Evolutionary conservation across 92 coral and sea anemone species (phyloP).

Genomic region (Zoanthus gigantus): DNA sequence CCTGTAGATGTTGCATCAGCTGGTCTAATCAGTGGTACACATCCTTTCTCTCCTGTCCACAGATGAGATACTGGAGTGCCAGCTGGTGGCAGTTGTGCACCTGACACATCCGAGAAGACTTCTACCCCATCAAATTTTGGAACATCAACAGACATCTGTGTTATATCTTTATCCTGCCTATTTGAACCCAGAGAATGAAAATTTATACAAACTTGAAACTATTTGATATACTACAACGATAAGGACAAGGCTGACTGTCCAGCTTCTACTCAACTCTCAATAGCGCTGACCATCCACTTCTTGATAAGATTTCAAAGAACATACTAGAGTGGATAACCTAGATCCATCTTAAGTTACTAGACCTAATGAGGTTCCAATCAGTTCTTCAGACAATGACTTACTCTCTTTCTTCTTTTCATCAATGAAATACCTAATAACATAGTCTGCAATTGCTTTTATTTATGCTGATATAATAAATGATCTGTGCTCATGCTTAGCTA

Average conservation of each 20-base stretch:
- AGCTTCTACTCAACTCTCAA: too few species aligned
- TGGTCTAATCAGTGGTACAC: slow-evolving; percentile 86
- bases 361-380: too few species aligned
- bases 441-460: too few species aligned
- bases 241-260: too few species aligned
- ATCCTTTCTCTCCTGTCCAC: slow-evolving; percentile 74
- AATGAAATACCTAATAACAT: too few species aligned
- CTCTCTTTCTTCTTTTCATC: too few species aligned
- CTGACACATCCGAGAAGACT: neutral
- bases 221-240: neutral
- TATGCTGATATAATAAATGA: too few species aligned
- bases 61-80: slow-evolving; percentile 79
- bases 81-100: slow-evolving; percentile 14
- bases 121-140: neutral
- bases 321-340: too few species aligned
- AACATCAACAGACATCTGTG: neutral
- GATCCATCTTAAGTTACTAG: too few species aligned
- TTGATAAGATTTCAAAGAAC: too few species aligned
- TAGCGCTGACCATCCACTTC: too few species aligned
- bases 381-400: too few species aligned
- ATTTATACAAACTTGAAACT: neutral
- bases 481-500: neutral
- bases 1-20: slow-evolving; percentile 90
- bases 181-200: neutral
- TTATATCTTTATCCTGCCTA: slow-evolving; percentile 8